These are phyloP conservation scores for Trissolcus basalis DNA, from an alignment of 1,140 invertebrate species.

Conservation along the genomic window DNA sequence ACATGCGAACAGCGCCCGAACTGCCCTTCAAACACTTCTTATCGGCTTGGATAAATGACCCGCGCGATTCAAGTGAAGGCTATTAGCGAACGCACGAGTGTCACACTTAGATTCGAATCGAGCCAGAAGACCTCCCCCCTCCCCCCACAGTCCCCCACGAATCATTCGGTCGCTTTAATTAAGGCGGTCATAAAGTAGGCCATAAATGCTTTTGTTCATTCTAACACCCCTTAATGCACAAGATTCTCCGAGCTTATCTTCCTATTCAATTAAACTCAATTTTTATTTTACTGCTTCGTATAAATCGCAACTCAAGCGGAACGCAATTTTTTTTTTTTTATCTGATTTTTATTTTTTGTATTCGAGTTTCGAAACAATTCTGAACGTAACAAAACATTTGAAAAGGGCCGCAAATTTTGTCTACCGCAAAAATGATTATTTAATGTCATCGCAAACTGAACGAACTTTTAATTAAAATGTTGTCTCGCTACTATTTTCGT, in stretches of 20 bases:
- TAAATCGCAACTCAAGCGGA: too few species aligned
- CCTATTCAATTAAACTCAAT: slow-evolving; percentile 17
- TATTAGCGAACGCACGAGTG: slow-evolving; percentile 39
- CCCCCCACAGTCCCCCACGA: slow-evolving; percentile 12
- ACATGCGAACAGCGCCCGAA: slow-evolving; percentile 19
- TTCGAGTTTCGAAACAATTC: too few species aligned
- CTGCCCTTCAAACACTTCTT: slow-evolving; percentile 37
- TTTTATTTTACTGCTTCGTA: too few species aligned
- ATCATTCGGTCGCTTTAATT: slow-evolving; percentile 37
- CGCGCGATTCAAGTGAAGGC: slow-evolving; percentile 14
- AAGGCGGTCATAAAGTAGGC: slow-evolving; percentile 38
- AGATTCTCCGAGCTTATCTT: not conserved
- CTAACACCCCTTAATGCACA: slow-evolving; percentile 8
- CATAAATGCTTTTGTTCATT: slow-evolving; percentile 34
- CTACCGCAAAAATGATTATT: too few species aligned
- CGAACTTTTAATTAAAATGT: too few species aligned
- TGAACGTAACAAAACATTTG: too few species aligned
- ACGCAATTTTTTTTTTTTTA: too few species aligned
- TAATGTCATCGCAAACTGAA: too few species aligned
- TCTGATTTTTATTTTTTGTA: too few species aligned
- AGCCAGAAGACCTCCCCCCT: slow-evolving; percentile 17
- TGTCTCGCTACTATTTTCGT: too few species aligned
- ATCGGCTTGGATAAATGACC: slow-evolving; percentile 33
- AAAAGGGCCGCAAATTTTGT: too few species aligned
- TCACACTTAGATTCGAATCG: slow-evolving; percentile 39